Evolutionary conservation across 2,888 invertebrate genomes (phyloP), one percentile per base, ranked within the genome.

Genomic region (Byasa hedistus): DNA sequence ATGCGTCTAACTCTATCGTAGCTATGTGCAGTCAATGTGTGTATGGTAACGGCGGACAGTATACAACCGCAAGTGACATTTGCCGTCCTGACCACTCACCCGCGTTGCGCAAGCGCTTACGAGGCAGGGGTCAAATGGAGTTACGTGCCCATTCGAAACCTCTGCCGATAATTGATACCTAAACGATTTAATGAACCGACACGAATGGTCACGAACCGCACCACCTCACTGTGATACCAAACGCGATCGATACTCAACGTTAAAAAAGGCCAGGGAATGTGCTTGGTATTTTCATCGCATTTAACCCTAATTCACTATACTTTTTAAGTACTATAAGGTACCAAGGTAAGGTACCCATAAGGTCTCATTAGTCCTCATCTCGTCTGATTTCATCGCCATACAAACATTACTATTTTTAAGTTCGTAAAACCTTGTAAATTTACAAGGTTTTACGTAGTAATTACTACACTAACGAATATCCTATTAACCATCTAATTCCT

Each of bases 31-130:
- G 17, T 44, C 44, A 4, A 10, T 3, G 44, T 44, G 19, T 52
- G n/a, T n/a, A n/a, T n/a, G n/a, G 21, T 19, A 55, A 24, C 51
- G 54, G 57, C 32, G 57, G 65, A 60, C 32, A 10, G 62, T 61
- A 62, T 48, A 55, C 21, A 61, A 61, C 58, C 64, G 21, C 69
- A 64, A 64, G 58, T 71, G 71, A 69, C 71, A 71, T 71, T 71
- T 71, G 66, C 66, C 48, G 22, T 32, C 23, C 44, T 71, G 71
- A 69, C 71, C 71, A 62, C 54, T 69, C 69, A 64, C 62, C 68
- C 24, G 39, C 62, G 66, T 70, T 70, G 68, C 57, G 68, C 70
- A 70, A 70, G 54, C 21, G 22, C 59, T 62, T 64, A 67, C 64
- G 52, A 48, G 27, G 63, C 63, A 61, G 66, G 62, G 67, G 67